These are phyloP conservation scores for Drosophila borealis DNA, from an alignment of 2,888 invertebrate species.

Conservation along the genomic window DNA sequence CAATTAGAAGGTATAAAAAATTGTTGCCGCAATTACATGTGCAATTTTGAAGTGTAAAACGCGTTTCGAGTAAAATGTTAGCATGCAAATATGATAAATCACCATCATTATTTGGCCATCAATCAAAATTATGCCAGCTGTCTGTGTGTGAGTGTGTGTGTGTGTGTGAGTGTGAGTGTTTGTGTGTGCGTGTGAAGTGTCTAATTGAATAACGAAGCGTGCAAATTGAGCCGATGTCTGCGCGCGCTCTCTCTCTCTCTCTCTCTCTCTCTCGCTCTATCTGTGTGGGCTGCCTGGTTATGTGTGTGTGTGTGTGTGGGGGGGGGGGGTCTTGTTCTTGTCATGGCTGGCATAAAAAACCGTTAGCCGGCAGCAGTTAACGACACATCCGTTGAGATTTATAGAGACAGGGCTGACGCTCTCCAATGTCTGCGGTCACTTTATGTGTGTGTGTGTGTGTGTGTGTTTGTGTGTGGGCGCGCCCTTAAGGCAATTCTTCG, in stretches of 20 bases:
- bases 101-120: conserved; percentile 84
- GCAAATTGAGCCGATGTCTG: conserved; percentile 69
- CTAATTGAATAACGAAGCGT: conserved; percentile 82
- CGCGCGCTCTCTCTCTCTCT: not conserved
- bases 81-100: conserved; percentile 84
- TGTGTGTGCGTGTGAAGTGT: conserved; percentile 65
- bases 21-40: conserved; percentile 6
- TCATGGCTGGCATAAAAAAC: conserved; percentile 34
- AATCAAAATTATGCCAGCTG: conserved; percentile 83
- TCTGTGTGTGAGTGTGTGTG: conserved; percentile 16
- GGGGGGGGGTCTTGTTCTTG: conserved; percentile 40
- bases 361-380: conserved; percentile 69
- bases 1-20: no score
- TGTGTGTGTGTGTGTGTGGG: conserved; percentile 13
- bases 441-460: conserved; percentile 29
- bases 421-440: conserved; percentile 69
- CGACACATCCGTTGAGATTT: conserved; percentile 77
- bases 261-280: not conserved
- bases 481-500: conserved; percentile 36
- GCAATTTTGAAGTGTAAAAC: conserved; percentile 43
- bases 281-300: conserved; percentile 13
- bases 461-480: conserved; percentile 38
- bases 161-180: conserved; percentile 15
- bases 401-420: conserved; percentile 55
- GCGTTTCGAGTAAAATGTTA: conserved; percentile 38